A percentile compares a stretch with the other conserved stretches of the same genome.
Conservation (phyloP, 2,113 vertebrate species). For the Orthonyx spaldingii region DNA sequence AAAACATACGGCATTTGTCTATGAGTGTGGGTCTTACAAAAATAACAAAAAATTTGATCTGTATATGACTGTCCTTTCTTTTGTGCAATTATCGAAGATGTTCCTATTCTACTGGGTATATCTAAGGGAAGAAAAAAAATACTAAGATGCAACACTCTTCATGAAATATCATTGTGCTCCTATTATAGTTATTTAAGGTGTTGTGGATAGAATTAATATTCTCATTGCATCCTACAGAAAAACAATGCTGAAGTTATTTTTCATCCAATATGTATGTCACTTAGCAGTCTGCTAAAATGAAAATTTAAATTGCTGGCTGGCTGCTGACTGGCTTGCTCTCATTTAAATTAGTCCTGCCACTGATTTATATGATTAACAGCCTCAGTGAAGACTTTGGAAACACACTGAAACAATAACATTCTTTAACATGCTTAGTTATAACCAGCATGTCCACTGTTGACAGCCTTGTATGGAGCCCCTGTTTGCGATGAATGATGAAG, state of each 20-base stretch:
- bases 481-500: neutral
- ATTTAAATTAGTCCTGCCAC: neutral
- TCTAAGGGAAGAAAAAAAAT: neutral
- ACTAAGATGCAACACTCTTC: neutral
- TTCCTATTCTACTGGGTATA: neutral
- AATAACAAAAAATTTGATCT: neutral
- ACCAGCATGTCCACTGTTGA: neutral
- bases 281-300: neutral
- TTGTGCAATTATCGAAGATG: neutral
- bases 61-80: constrained; percentile 1
- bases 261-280: neutral
- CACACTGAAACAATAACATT: neutral
- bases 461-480: neutral
- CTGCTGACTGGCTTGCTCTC: neutral
- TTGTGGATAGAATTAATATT: neutral
- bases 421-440: neutral
- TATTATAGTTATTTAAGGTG: neutral
- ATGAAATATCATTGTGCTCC: neutral
- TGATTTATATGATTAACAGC: neutral
- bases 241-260: neutral
- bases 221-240: neutral
- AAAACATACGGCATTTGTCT: neutral
- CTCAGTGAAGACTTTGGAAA: neutral
- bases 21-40: neutral
- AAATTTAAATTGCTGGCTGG: neutral